These are phyloP conservation scores for Heptranchias perlo DNA, from an alignment of 2,113 vertebrate genomes.

Conservation along the genomic window DNA sequence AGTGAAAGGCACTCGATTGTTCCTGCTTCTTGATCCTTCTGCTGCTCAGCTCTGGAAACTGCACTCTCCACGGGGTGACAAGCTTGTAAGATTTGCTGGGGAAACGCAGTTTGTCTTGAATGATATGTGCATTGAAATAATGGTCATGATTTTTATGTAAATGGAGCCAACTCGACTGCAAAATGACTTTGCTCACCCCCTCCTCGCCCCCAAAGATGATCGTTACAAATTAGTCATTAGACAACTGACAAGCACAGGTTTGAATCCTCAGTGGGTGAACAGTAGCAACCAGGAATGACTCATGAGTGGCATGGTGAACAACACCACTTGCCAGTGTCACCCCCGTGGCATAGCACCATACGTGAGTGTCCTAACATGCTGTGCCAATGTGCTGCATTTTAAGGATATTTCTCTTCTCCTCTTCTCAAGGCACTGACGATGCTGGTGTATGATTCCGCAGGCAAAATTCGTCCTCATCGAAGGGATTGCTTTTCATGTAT, in stretches of 20 bases:
- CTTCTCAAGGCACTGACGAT: neutral
- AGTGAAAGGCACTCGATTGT: neutral
- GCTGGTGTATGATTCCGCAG: neutral
- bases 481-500: neutral
- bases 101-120: neutral
- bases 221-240: neutral
- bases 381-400: neutral
- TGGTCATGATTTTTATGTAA: neutral
- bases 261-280: neutral
- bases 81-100: neutral
- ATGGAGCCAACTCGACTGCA: neutral
- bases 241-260: neutral
- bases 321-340: neutral
- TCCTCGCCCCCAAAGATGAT: neutral
- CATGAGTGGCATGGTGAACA: neutral
- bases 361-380: neutral
- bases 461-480: neutral
- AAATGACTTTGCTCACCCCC: neutral
- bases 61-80: neutral
- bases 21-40: neutral
- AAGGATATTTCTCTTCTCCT: neutral
- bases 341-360: neutral
- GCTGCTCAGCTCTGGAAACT: neutral
- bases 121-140: neutral
- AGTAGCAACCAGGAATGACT: neutral